A percentile compares a stretch with the other conserved stretches of the same genome.
Conservation (phyloP, 2,888 invertebrate species). For the Eucera pruinosa region DNA sequence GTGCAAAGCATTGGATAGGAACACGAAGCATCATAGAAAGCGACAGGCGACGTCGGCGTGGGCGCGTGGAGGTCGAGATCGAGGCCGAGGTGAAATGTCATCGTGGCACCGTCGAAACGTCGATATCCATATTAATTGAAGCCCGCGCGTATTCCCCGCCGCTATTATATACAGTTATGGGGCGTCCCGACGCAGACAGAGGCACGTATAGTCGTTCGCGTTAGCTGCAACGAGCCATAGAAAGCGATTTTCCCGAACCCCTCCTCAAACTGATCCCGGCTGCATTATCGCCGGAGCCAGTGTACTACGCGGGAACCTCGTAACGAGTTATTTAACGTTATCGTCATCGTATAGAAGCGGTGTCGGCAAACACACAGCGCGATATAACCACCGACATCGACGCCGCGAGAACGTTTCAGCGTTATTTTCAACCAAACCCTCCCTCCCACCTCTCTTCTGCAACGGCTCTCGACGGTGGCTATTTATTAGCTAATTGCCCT, state of each 20-base stretch:
- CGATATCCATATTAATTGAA: constrained; percentile 67
- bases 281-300: constrained; percentile 56
- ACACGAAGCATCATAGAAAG: background rate
- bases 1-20: no score
- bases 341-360: constrained; percentile 43
- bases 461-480: constrained; percentile 20
- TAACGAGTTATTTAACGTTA: constrained; percentile 67
- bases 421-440: background rate
- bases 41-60: background rate
- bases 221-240: constrained; percentile 60
- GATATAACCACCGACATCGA: constrained; percentile 28
- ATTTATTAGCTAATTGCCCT: constrained; percentile 75
- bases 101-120: constrained; percentile 43
- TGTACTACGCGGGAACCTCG: constrained; percentile 30
- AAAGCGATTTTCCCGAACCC: constrained; percentile 53
- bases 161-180: constrained; percentile 54
- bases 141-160: constrained; percentile 35
- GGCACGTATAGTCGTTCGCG: constrained; percentile 40
- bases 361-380: constrained; percentile 46
- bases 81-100: constrained; percentile 45
- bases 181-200: constrained; percentile 52
- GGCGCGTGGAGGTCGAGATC: background rate
- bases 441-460: constrained; percentile 3
- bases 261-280: constrained; percentile 26
- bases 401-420: background rate